Percentiles rank a stretch among this genome's conserved stretches.
These are phyloP conservation scores for Idaea dimidiata DNA, from an alignment of 2,888 invertebrate genomes.

Conservation along the genomic window DNA sequence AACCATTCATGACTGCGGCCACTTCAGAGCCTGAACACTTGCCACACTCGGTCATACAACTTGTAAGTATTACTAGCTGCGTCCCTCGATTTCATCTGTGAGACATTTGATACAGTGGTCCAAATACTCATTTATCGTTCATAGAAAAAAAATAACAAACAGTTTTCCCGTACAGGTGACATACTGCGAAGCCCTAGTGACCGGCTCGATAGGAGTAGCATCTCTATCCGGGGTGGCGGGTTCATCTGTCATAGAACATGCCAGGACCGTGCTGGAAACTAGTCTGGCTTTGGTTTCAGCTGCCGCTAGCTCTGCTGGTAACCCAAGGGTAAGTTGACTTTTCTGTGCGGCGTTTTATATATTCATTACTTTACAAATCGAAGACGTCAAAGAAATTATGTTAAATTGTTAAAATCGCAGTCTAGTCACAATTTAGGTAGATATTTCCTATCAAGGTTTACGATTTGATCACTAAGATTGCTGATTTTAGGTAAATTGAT, in stretches of 20 bases:
- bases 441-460: no score
- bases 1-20: conserved; percentile 91
- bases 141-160: neutral
- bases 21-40: conserved; percentile 95
- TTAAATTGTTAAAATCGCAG: no score
- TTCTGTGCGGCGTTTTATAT: neutral
- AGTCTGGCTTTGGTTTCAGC: conserved; percentile 91
- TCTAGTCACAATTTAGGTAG: no score
- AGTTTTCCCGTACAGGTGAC: conserved; percentile 65
- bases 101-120: no score
- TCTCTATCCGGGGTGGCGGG: conserved; percentile 83
- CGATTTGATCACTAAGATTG: no score
- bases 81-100: no score
- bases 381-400: no score
- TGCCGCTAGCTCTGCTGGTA: conserved; percentile 94
- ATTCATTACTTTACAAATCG: no score
- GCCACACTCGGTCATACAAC: conserved; percentile 91
- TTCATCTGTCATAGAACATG: neutral
- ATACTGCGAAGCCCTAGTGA: conserved; percentile 92
- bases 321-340: conserved; percentile 85
- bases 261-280: conserved; percentile 60
- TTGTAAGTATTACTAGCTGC: conserved; percentile 51
- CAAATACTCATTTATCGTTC: no score
- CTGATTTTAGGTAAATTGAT: no score
- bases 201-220: conserved; percentile 91